Percentiles rank a stretch among this genome's conserved stretches.
Evolutionary conservation across 2,888 invertebrate genomes (phyloP).

Genomic region (Lepidochrysops patricia): DNA sequence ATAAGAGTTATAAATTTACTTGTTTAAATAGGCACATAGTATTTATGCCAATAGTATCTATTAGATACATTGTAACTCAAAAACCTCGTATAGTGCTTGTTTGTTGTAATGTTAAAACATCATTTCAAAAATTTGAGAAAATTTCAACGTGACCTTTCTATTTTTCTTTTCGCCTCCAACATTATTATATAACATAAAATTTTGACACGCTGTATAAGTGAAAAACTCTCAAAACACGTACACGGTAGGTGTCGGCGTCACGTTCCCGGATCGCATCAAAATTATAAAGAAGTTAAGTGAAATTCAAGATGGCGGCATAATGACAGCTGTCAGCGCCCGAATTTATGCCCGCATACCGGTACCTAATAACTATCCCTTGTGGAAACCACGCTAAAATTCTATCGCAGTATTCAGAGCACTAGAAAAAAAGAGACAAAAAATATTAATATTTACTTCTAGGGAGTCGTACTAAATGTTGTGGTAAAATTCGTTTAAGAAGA

Average conservation of each 20-base stretch:
- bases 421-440: not conserved
- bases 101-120: no score
- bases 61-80: no score
- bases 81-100: no score
- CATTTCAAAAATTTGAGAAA: not conserved
- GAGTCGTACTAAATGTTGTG: no score
- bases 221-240: constrained; percentile 32
- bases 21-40: no score
- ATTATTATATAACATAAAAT: no score
- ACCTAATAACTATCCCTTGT: constrained; percentile 25
- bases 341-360: constrained; percentile 27
- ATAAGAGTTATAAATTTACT: no score
- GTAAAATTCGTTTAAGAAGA: no score
- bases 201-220: not conserved
- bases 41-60: no score
- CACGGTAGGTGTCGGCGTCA: constrained; percentile 55
- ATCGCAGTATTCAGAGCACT: not conserved
- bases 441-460: no score
- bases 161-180: no score
- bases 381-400: not conserved
- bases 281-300: constrained; percentile 65
- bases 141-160: no score
- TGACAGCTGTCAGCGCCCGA: constrained; percentile 31
- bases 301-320: constrained; percentile 35
- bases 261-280: constrained; percentile 63